Evolutionary conservation across 2,888 invertebrate species (phyloP).

Genomic region (Eulithis testata): DNA sequence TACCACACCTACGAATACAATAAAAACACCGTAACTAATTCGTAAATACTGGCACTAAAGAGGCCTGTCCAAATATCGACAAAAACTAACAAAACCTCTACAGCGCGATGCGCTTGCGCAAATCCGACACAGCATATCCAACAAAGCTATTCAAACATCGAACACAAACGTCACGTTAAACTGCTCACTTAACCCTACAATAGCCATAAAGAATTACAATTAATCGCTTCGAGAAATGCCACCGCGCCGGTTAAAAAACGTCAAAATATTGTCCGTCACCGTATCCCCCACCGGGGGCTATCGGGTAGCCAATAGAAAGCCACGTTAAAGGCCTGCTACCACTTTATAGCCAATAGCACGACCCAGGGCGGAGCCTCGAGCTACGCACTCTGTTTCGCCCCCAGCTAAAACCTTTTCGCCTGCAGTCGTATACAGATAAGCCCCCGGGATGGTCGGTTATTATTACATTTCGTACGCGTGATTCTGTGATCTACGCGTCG

Average conservation of each 20-base stretch:
- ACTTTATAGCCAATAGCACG: conserved; percentile 74
- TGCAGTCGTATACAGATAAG: conserved; percentile 84
- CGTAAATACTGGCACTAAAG: conserved; percentile 49
- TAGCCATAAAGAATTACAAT: conserved; percentile 82
- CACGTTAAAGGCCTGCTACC: conserved; percentile 64
- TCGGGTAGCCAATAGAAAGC: conserved; percentile 74
- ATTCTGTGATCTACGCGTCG: conserved; percentile 73
- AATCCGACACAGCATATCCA: conserved; percentile 55
- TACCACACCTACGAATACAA: conserved; percentile 33
- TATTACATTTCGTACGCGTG: conserved; percentile 79
- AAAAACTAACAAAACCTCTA: conserved; percentile 53
- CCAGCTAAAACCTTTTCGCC: conserved; percentile 84
- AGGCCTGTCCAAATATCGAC: conserved; percentile 55
- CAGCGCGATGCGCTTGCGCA: conserved; percentile 60
- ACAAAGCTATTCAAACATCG: conserved; percentile 62
- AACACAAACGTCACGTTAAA: conserved; percentile 70
- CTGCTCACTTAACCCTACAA: conserved; percentile 82
- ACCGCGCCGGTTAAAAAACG: conserved; percentile 77
- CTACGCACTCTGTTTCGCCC: conserved; percentile 80
- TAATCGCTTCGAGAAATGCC: conserved; percentile 81
- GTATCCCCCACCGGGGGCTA: conserved; percentile 68
- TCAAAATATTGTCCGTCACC: conserved; percentile 77
- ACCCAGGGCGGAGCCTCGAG: conserved; percentile 81
- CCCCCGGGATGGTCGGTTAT: conserved; percentile 83
- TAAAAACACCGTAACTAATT: conserved; percentile 53